A percentile compares a stretch with the other conserved stretches of the same genome.
Conservation (phyloP, 2,888 invertebrate genomes). For the Philereme transversata region DNA sequence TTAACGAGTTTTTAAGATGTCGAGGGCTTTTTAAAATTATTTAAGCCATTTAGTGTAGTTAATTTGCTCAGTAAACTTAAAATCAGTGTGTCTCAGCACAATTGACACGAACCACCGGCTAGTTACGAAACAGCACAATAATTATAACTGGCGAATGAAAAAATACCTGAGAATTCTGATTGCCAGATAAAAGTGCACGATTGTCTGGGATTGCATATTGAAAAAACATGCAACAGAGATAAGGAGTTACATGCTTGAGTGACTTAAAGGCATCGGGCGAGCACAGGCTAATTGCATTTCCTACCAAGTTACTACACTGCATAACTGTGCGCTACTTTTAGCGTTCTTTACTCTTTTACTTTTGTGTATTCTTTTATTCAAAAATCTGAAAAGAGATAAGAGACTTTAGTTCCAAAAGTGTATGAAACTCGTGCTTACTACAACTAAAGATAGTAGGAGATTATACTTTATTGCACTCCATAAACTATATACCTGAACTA, state of each 20-base stretch:
- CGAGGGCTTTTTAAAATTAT: too few relatives aligned
- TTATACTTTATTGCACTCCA: too few relatives aligned
- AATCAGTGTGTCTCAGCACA: conserved; percentile 47
- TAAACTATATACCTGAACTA: too few relatives aligned
- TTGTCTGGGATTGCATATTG: conserved; percentile 82
- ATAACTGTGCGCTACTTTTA: conserved; percentile 29
- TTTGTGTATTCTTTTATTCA: too few relatives aligned
- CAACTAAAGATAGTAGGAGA: too few relatives aligned
- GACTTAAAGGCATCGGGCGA: conserved; percentile 71
- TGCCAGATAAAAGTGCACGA: conserved; percentile 72
- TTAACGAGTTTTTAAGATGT: too few relatives aligned
- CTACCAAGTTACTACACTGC: conserved; percentile 74
- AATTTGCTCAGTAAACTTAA: background rate
- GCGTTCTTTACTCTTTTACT: too few relatives aligned
- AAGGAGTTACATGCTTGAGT: conserved; percentile 79
- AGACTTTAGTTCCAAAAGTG: too few relatives aligned
- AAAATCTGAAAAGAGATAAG: too few relatives aligned
- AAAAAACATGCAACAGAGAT: conserved; percentile 83
- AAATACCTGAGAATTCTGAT: conserved; percentile 82
- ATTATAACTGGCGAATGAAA: conserved; percentile 77
- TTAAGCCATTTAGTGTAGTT: background rate
- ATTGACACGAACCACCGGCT: conserved; percentile 72
- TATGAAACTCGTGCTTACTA: too few relatives aligned
- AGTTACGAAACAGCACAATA: conserved; percentile 76
- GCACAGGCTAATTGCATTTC: conserved; percentile 79